Base-by-base conservation (phyloP, 2,113 vertebrate genomes). In the Tenebrosternarchus preto region DNA sequence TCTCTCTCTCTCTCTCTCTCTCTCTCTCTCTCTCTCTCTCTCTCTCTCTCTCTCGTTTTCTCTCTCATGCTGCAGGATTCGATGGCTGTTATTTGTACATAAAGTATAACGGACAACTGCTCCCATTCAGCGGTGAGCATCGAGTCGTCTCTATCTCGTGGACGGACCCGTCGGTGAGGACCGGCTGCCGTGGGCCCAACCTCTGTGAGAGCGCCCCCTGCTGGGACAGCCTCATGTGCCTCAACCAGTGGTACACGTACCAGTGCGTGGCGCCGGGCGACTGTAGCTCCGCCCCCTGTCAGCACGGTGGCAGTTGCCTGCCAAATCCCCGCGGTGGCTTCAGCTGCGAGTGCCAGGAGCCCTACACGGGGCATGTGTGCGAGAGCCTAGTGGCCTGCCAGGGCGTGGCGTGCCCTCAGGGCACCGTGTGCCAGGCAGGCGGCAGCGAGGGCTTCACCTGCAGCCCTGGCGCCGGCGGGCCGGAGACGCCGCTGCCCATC, bases 241-340 rank as follows among this genome's bases (percentile, higher is more conserved):
- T 99, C 80, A 96, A 98, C 87, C 95, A 95, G 88, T 99, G 98
- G 98, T 94, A 94, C 1, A 93, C 95, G 0, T 98, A 96, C 89
- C 94, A 94, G 86, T 99, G 98, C 0, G 94, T 97, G n/a, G 94
- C 92, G 0, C 96, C 96, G 0, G 98, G 97, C 0, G 96, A 95
- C 87, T 99, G 98, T 0, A 80, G 94, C 69, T 97, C 97, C 1
- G 90, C 80, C 69, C 97, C 98, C 1, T 99, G 98, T 87, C 96
- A 92, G 78, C 95, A 99, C 0, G 95, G 96, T 0, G 98, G 98
- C 75, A 97, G 91, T 90, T 99, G 97, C 0, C 94, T 96, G 79
- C 98, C 98, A 0, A 91, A 90, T 0, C 55, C 85, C 0, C 90
- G 82, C 5, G 66, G 90, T 0, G 92, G 93, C 63, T 99, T 96